Base-by-base conservation (phyloP, 2,113 vertebrate species). In the Boulengeromyrus knoepffleri region DNA sequence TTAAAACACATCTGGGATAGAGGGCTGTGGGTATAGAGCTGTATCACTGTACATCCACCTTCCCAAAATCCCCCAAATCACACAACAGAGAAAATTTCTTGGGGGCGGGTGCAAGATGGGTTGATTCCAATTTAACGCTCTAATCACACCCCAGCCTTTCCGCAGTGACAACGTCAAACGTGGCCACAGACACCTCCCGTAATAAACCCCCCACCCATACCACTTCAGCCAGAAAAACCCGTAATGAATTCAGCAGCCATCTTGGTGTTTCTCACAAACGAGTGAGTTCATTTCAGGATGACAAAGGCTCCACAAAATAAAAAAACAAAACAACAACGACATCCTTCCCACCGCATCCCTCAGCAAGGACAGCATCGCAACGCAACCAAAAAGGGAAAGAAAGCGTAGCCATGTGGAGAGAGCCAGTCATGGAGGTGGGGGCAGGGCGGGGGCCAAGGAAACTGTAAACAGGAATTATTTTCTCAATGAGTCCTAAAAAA, bases 401-500 rank as follows among this genome's bases (percentile, higher is more conserved):
- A 31, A n/a, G 86, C 12, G 15, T 45, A 47, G 10, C 19, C 12
- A 3, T 12, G 39, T 36, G 36, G 50, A 3, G 39, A 19, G 62
- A 45, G 58, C 13, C 56, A 36, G 85, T 52, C 89, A 74, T 21
- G 42, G 31, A n/a, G 47, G 52, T 46, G 31, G 66, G 42, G 49
- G 58, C 83, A 5, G 52, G 17, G 52, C 17, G 52, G 84, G 90
- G 66, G 45, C 12, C n/a, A 4, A 17, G 90, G 56, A 91, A 92
- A 93, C 62, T 3, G 90, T 92, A 93, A 96, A 95, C 92, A 92
- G 92, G 90, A 87, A 24, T 49, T 90, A 74, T 52, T 53, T 87
- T 31, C 36, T 36, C n/a, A 90, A 93, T 91, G 91, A 94, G 94
- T 94, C 95, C 95, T 91, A 96, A 95, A 96, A 95, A 95, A 95